A percentile compares a stretch with the other conserved stretches of the same genome.
phyloP scores from a whole-genome alignment of 2,888 invertebrate species.

The Apodemia hepburni region DNA sequence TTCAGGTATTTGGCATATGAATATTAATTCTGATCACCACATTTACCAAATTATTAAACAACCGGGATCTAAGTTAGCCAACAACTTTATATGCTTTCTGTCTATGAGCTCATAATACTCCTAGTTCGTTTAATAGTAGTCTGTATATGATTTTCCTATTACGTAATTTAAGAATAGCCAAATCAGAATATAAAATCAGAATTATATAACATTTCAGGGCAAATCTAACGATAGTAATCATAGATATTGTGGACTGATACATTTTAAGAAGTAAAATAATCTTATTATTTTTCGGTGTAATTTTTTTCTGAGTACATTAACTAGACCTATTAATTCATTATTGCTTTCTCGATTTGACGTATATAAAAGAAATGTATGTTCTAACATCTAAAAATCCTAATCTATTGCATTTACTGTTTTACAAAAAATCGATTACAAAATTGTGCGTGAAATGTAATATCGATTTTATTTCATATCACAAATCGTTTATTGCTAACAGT shows the following conservation, averaged over 20 bases:
- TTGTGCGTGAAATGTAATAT: conserved; percentile 58
- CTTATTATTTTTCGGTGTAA: not conserved
- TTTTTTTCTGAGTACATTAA: not conserved
- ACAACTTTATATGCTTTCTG: too few relatives aligned
- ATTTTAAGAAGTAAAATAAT: not conserved
- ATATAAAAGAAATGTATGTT: conserved; percentile 6
- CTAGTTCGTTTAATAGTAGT: too few relatives aligned
- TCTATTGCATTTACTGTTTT: conserved; percentile 17
- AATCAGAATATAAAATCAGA: too few relatives aligned
- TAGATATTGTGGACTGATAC: not conserved
- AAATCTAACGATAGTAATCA: not conserved
- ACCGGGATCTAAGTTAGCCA: too few relatives aligned
- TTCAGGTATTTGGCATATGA: too few relatives aligned
- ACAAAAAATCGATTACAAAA: conserved; percentile 33
- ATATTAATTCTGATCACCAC: too few relatives aligned
- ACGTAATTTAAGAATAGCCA: too few relatives aligned
- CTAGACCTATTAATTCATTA: not conserved
- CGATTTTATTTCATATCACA: conserved; percentile 60
- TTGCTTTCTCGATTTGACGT: conserved; percentile 4
- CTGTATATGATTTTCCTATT: too few relatives aligned
- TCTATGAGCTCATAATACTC: too few relatives aligned
- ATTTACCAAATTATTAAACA: too few relatives aligned
- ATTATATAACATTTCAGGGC: not conserved
- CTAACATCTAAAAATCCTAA: conserved; percentile 1
- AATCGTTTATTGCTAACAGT: conserved; percentile 68